phyloP scores from a whole-genome alignment of 2,113 vertebrate genomes.

The Passer domesticus region DNA sequence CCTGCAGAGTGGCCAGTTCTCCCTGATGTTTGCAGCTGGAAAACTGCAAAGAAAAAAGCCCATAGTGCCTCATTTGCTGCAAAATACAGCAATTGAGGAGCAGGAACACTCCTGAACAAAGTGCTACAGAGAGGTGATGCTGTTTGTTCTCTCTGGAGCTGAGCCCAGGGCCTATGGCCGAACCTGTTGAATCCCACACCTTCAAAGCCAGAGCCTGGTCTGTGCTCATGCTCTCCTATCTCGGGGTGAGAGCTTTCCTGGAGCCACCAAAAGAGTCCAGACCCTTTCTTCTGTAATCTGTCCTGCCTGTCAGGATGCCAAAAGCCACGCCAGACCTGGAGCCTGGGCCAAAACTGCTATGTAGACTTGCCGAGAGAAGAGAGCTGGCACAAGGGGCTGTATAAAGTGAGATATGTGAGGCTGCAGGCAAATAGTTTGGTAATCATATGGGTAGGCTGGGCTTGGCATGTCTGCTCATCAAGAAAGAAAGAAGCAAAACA shows the following conservation, averaged over 20 bases:
- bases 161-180: background rate
- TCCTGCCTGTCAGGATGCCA: constrained; percentile 7
- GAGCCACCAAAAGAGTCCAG: background rate
- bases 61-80: background rate
- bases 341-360: constrained; percentile 12
- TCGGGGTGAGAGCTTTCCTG: background rate
- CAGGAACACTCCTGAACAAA: background rate
- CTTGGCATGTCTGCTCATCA: background rate
- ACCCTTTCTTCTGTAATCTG: constrained; percentile 36
- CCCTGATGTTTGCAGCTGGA: background rate
- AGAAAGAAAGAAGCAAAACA: background rate
- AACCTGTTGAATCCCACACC: background rate
- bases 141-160: constrained; percentile 8
- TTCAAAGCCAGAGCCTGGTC: background rate
- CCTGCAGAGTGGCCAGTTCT: background rate
- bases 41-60: background rate
- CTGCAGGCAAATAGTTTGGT: constrained; percentile 41
- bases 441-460: background rate
- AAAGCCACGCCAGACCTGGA: constrained; percentile 4
- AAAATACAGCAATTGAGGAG: background rate
- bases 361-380: constrained; percentile 35
- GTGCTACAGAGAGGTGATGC: background rate
- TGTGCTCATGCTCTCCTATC: background rate
- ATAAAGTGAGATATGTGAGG: constrained; percentile 6
- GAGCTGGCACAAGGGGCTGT: constrained; percentile 4